Evolutionary conservation across 2,888 invertebrate species (phyloP), one percentile per base, ranked within the genome.

Genomic region (Thumatha senex): DNA sequence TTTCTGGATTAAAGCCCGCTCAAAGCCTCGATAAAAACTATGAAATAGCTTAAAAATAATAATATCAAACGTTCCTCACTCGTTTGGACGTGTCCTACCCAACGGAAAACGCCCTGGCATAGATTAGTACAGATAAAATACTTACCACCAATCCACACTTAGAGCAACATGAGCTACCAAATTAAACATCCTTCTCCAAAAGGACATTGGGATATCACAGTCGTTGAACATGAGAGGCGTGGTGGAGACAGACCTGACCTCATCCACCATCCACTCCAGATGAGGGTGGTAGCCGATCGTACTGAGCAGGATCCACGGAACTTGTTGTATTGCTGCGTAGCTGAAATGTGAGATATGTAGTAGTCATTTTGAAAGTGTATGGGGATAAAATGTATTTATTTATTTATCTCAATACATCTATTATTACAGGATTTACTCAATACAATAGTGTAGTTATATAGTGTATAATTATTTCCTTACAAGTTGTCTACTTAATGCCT

Each of bases 301-400:
- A 34, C 67, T 72, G 0, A 85, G 61, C 0, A 81, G 5, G 1
- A 86, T 79, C 86, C 86, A 86, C 0, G 86, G 86, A 0, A 61
- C 82, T 46, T 76, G 70, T 30, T 77, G 80, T 0, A 84, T 59
- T 0, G 81, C 83, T 7, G 85, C 83, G 35, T 69, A 72, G 0
- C 86, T 86, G 65, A 11, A 18, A 35, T 1, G 3, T n/a, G 33
- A 4, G 33, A 36, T 0, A 10, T 36, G 14, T n/a, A 12, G 14
- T 8, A 35, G 14, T 9, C 2, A 12, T 35, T 1, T 35, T 3
- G 7, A 13, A 8, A 35, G 8, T 33, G 2, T 33, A n/a, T n/a
- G n/a, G n/a, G n/a, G n/a, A n/a, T n/a, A n/a, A n/a, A n/a, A n/a
- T n/a, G n/a, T n/a, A n/a, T n/a, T n/a, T n/a, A n/a, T n/a, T n/a